Evolutionary conservation across 2,797 vertebrate genomes (phyloP), one percentile per base, ranked within the genome.

Genomic region (Pseudotriccus pelzelni): DNA sequence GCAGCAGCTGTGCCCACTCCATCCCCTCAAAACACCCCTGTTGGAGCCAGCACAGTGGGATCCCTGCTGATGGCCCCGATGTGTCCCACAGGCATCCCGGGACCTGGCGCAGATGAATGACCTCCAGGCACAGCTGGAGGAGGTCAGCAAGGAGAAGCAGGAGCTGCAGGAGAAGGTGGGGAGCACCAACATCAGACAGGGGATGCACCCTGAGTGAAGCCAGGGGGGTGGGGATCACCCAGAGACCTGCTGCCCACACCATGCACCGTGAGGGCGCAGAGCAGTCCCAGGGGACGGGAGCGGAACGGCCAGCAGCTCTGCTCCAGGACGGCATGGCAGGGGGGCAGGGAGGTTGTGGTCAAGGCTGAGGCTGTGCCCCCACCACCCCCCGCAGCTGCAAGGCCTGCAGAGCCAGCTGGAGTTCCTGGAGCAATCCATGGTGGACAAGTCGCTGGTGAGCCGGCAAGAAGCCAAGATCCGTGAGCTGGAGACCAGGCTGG

Each of bases 361-460:
- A 1, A 75, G 53, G 23, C 87, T 80, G 82, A 91, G 25, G 11
- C 34, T 70, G 62, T 84, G 36, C 39, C 25, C 62, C 86, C 20
- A 30, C 24, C 22, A 24, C 84, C 21, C 32, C 24, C 49, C 1
- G 4, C 96, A 99, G 99, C 98, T 99, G 66, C 99, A 99, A 97
- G 98, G 98, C 36, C 98, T 99, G 76, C 99, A 99, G 98, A 99
- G 99, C 97, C 99, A 99, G 97, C 97, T 99, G 84, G 99, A 99
- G 76, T 99, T 99, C 97, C 98, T 99, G 87, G 99, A 99, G 94
- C 99, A 99, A 93, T 99, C 99, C 94, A 99, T 99, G 99, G 99
- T 99, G 98, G 99, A 99, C 96, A 99, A 99, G 97, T 99, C 99
- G 1, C 97, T 99, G 6, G 99, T 99, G 94, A 99, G 99, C 97